These are phyloP conservation scores for Epicauta chinensis DNA, from an alignment of 1,140 invertebrate genomes.

Conservation along the genomic window DNA sequence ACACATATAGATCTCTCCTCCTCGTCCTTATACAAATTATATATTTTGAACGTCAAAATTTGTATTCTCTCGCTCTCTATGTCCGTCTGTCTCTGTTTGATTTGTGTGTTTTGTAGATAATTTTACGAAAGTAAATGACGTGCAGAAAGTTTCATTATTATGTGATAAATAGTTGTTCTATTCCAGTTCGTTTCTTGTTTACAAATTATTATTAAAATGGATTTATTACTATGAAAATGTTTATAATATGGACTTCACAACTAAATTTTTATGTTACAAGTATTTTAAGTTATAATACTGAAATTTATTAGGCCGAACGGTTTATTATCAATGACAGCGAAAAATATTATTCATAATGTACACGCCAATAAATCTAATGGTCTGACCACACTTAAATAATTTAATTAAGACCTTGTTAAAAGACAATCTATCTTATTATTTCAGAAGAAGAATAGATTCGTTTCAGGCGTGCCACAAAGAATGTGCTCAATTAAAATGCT, in stretches of 20 bases:
- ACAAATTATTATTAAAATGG: conserved; percentile 36
- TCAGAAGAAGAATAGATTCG: too few species aligned
- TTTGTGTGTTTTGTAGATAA: conserved; percentile 14
- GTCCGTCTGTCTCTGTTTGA: conserved; percentile 21
- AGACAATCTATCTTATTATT: background rate
- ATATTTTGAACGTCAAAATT: conserved; percentile 16
- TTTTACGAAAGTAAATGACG: conserved; percentile 10
- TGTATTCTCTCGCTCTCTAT: too few species aligned
- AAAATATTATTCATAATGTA: conserved; percentile 1
- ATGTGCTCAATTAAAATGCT: too few species aligned
- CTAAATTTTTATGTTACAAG: conserved; percentile 7
- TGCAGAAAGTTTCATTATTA: conserved; percentile 15
- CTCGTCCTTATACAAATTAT: conserved; percentile 17
- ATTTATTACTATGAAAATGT: conserved; percentile 27
- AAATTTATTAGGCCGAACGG: conserved; percentile 3
- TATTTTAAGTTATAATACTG: conserved; percentile 3
- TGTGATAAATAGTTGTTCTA: conserved; percentile 27
- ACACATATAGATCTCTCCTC: too few species aligned
- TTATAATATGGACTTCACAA: conserved; percentile 9
- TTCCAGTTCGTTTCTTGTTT: conserved; percentile 34
- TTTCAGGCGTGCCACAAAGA: too few species aligned
- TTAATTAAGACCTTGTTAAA: conserved; percentile 14
- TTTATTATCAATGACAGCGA: conserved; percentile 2
- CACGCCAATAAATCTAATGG: conserved; percentile 9
- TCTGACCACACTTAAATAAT: background rate